Evolutionary conservation across 2,888 invertebrate genomes (phyloP).

Genomic region (Dasysyrphus albostriatus): DNA sequence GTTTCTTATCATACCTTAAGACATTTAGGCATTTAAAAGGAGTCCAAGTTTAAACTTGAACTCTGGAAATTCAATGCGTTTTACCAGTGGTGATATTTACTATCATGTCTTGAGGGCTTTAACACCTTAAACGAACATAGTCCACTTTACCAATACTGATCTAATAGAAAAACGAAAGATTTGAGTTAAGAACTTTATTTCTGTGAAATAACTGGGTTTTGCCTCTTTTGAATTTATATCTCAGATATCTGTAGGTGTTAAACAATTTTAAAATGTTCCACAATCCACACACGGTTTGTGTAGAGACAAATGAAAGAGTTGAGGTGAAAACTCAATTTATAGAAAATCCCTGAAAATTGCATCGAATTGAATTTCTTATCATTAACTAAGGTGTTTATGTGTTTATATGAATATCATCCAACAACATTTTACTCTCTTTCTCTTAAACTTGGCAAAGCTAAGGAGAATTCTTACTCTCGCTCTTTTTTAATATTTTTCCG

Average conservation of each 20-base stretch:
- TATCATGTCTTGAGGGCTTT: neutral
- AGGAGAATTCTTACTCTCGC: neutral
- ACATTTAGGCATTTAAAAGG: neutral
- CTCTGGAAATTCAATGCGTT: neutral
- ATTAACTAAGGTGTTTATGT: neutral
- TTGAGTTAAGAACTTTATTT: neutral
- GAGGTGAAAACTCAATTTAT: conserved; percentile 35
- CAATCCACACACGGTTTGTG: neutral
- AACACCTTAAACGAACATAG: neutral
- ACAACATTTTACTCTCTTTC: conserved; percentile 18
- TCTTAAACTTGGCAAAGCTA: conserved; percentile 55
- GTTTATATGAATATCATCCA: conserved; percentile 22
- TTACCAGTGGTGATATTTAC: neutral
- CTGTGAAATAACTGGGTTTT: too few species aligned
- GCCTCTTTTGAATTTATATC: neutral
- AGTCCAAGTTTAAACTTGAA: neutral
- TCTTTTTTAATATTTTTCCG: conserved; percentile 55
- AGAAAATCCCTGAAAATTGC: neutral
- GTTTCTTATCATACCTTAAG: neutral
- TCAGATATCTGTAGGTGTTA: neutral
- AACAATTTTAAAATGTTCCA: neutral
- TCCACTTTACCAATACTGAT: neutral
- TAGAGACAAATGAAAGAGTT: conserved; percentile 55
- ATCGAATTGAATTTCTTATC: conserved; percentile 37
- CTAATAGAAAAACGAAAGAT: neutral